phyloP scores from a whole-genome alignment of 2,797 vertebrate genomes.

The Danionella dracula region DNA sequence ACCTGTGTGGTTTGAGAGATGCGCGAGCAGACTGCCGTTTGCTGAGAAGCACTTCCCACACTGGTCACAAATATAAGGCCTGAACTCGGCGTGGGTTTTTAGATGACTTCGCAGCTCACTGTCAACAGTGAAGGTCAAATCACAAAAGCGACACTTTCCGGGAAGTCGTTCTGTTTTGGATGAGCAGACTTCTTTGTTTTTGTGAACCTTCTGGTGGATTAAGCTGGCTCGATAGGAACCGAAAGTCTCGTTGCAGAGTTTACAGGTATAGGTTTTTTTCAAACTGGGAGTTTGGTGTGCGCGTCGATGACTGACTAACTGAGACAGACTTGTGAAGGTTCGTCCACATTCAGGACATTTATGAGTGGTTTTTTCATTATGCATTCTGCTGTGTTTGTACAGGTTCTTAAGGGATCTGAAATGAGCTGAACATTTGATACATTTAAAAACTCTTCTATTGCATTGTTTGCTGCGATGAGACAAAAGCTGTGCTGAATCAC shows the following conservation, averaged over 20 bases:
- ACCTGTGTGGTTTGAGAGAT: constrained; percentile 51
- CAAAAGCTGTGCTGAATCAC: constrained; percentile 12
- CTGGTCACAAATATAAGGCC: constrained; percentile 59
- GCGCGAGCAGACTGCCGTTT: constrained; percentile 53
- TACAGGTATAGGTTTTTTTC: constrained; percentile 49
- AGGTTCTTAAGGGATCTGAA: constrained; percentile 56
- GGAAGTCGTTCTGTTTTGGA: constrained; percentile 47
- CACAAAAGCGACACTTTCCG: constrained; percentile 61
- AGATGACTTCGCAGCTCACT: constrained; percentile 67
- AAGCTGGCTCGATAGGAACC: constrained; percentile 48
- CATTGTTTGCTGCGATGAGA: constrained; percentile 29
- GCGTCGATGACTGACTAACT: constrained; percentile 63
- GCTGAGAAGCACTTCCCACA: constrained; percentile 64
- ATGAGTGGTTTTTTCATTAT: constrained; percentile 55
- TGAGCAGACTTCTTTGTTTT: constrained; percentile 53
- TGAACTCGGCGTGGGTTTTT: constrained; percentile 54
- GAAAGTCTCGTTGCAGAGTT: constrained; percentile 53
- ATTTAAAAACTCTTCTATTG: constrained; percentile 46
- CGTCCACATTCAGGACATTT: constrained; percentile 61
- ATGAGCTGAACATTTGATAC: constrained; percentile 58
- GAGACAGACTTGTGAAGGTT: constrained; percentile 60
- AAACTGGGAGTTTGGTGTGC: constrained; percentile 46
- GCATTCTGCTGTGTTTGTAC: constrained; percentile 55
- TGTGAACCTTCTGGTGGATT: constrained; percentile 59
- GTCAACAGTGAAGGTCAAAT: constrained; percentile 58